These are phyloP conservation scores for Drosophila fungiperda DNA, from an alignment of 2,888 invertebrate species.

Conservation along the genomic window DNA sequence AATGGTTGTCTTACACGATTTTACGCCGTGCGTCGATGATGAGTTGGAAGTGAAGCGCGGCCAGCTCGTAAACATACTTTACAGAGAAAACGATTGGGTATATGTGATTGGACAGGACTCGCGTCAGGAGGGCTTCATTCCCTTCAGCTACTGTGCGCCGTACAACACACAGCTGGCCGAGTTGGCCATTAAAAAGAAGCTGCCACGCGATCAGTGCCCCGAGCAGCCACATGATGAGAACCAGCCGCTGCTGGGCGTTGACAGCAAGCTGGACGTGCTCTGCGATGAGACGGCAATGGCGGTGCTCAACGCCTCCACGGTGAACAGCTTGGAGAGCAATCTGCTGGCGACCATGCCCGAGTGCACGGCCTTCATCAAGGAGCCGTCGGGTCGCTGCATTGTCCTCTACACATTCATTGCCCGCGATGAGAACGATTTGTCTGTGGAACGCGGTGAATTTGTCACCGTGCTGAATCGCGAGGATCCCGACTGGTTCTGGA, in stretches of 20 bases:
- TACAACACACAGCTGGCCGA: conserved; percentile 91
- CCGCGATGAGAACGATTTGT: conserved; percentile 96
- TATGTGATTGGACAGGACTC: conserved; percentile 97
- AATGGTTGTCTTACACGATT: conserved; percentile 97
- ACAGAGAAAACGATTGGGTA: conserved; percentile 98
- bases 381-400: conserved; percentile 95
- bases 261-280: conserved; percentile 77
- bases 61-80: conserved; percentile 96
- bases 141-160: conserved; percentile 96
- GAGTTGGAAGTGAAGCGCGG: conserved; percentile 95
- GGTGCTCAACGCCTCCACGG: conserved; percentile 49
- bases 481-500: conserved; percentile 99
- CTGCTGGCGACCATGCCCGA: conserved; percentile 85
- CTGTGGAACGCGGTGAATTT: conserved; percentile 96
- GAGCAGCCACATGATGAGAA: conserved; percentile 72
- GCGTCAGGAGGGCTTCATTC: conserved; percentile 96
- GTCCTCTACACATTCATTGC: conserved; percentile 97
- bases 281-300: conserved; percentile 75
- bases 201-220: conserved; percentile 88
- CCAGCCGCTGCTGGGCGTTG: conserved; percentile 68
- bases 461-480: conserved; percentile 98
- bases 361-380: conserved; percentile 90
- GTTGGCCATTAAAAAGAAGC: conserved; percentile 93
- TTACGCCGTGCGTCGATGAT: conserved; percentile 97
- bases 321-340: conserved; percentile 84